Base-by-base conservation (phyloP, 2,797 vertebrate species). In the Champsocephalus gunnari region DNA sequence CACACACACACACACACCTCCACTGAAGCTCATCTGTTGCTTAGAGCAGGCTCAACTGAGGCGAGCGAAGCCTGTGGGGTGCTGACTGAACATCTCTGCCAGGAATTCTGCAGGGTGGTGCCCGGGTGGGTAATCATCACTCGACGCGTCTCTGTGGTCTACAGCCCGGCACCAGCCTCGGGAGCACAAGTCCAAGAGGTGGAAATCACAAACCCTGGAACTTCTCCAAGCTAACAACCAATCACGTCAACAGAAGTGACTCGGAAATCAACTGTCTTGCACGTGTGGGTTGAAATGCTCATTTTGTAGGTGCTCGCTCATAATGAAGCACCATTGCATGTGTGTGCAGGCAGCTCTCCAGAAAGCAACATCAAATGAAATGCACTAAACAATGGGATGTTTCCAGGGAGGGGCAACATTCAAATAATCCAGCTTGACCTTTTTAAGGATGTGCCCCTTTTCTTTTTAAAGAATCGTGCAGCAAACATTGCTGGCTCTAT, bases 21-120 rank as follows among this genome's bases (percentile, higher is more conserved):
- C 48, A 53, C 60, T 79, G 44, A 73, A 56, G 71, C 80, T 75
- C 71, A 54, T 77, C 81, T 86, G 73, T 64, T 69, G 77, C 78
- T 56, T 58, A 55, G 57, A 71, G 73, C 19, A 47, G 56, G 70
- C 67, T 77, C 45, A 54, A 34, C 79, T 43, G 70, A 75, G 73
- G 58, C 34, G 11, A 78, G 74, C 51, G 21, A 51, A 80, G 74
- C 75, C 75, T 62, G 82, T 83, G 81, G 74, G 69, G 54, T 54
- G 74, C 75, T 64, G 86, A 81, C 51, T 75, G 79, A 81, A 78
- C 81, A 47, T 62, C 64, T 38, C 73, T 88, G 83, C 80, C 83
- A 86, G 85, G 87, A 91, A 92, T 89, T 88, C 87, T 81, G 78
- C 80, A 28, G 81, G 83, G 64, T 55, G 77, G 75, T 62, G 84